A percentile compares a stretch with the other conserved stretches of the same genome.
phyloP scores from a whole-genome alignment of 2,113 vertebrate species.

The Pristiophorus japonicus region DNA sequence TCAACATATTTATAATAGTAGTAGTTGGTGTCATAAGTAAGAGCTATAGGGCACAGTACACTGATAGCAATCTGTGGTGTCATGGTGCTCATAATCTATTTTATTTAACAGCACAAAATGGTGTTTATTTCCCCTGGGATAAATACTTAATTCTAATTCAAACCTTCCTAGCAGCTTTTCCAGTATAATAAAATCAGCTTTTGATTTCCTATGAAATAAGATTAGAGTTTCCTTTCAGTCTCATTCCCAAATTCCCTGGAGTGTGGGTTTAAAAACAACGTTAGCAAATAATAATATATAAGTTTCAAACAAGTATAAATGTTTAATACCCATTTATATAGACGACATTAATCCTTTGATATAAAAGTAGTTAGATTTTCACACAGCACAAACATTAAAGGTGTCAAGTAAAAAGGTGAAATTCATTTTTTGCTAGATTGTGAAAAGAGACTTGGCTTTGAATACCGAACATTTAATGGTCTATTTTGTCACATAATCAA shows the following conservation, averaged over 20 bases:
- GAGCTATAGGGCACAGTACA: background rate
- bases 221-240: constrained; percentile 15
- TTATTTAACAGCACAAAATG: background rate
- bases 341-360: background rate
- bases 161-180: background rate
- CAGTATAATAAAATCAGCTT: background rate
- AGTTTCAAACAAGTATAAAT: background rate
- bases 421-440: background rate
- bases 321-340: background rate
- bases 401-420: background rate
- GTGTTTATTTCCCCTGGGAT: background rate
- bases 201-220: background rate
- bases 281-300: background rate
- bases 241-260: background rate
- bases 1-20: background rate
- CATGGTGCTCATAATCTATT: background rate
- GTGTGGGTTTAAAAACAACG: background rate
- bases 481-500: background rate
- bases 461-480: background rate
- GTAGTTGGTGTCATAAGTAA: background rate
- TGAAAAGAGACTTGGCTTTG: background rate
- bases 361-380: background rate
- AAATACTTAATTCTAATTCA: constrained; percentile 13
- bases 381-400: background rate
- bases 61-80: background rate